phyloP scores from a whole-genome alignment of 2,113 vertebrate genomes.

The Ptilorrhoa leucosticta region DNA sequence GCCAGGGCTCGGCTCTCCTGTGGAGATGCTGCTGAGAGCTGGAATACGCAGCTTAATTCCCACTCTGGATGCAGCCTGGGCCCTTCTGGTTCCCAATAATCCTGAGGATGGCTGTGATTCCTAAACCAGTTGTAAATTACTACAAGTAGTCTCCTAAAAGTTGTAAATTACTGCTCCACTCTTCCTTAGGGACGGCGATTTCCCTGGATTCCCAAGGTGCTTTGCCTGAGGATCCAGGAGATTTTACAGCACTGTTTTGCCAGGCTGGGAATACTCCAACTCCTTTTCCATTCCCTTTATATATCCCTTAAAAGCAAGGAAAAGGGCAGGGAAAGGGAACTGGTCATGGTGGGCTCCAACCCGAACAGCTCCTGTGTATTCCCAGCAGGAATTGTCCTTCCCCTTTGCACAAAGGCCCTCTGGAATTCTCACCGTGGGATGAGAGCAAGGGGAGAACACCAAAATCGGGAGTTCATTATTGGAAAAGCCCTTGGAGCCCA shows the following conservation, averaged over 20 bases:
- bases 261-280: too few relatives aligned
- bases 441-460: background rate
- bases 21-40: fast-evolving
- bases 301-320: background rate
- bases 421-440: background rate
- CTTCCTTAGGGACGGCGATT: too few relatives aligned
- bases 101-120: background rate
- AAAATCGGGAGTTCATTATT: background rate
- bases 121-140: too few relatives aligned
- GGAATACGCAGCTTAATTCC: background rate
- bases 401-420: background rate
- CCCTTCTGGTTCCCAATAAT: background rate
- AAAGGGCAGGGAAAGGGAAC: background rate
- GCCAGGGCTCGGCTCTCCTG: background rate
- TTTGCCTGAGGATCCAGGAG: too few relatives aligned
- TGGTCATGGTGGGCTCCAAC: fast-evolving
- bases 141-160: too few relatives aligned
- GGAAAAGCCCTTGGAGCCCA: background rate
- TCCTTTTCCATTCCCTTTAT: background rate
- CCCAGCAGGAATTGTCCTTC: background rate
- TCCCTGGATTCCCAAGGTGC: too few relatives aligned
- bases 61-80: background rate
- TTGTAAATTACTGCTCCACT: too few relatives aligned
- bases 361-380: background rate
- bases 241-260: too few relatives aligned